Conservation (phyloP, 2,888 invertebrate genomes). For the Aporophyla nigra region DNA sequence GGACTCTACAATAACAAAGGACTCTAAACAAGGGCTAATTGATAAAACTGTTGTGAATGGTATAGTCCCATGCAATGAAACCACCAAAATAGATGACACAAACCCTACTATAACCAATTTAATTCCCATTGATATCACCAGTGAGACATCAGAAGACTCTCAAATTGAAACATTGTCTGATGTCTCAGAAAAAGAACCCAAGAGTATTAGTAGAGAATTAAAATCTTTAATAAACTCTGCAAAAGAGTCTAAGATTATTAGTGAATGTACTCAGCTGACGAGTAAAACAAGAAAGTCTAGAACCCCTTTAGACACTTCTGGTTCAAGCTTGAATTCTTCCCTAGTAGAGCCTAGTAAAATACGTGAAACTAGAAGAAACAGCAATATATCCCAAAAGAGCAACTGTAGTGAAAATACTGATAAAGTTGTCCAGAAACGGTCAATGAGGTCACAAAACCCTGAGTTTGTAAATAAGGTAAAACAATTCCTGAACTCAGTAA, state of each 20-base stretch:
- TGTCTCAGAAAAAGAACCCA: conserved; percentile 82
- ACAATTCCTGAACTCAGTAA: conserved; percentile 91
- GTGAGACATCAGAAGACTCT: conserved; percentile 79
- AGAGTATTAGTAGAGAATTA: conserved; percentile 90
- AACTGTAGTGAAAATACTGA: conserved; percentile 85
- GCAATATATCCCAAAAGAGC: conserved; percentile 82
- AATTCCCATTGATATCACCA: conserved; percentile 61
- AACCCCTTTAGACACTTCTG: conserved; percentile 84
- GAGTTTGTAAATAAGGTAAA: conserved; percentile 92
- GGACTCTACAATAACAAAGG: conserved; percentile 50
- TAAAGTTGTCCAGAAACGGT: conserved; percentile 81
- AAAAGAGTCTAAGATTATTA: conserved; percentile 93
- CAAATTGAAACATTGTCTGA: conserved; percentile 77
- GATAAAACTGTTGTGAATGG: conserved; percentile 61
- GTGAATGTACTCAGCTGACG: conserved; percentile 90
- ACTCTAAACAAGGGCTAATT: conserved; percentile 46
- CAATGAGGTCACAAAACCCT: conserved; percentile 92
- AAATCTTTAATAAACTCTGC: conserved; percentile 92
- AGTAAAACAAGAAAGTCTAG: conserved; percentile 88
- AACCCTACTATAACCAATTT: conserved; percentile 26
- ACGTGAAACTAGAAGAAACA: conserved; percentile 77
- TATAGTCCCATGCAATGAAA: conserved; percentile 47
- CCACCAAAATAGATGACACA: conserved; percentile 53
- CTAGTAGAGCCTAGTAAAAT: conserved; percentile 79
- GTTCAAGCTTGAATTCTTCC: conserved; percentile 84